Percentiles rank a stretch among this genome's conserved stretches.
These are phyloP conservation scores for Zaprionus davidi DNA, from an alignment of 1,140 invertebrate species.

Conservation along the genomic window DNA sequence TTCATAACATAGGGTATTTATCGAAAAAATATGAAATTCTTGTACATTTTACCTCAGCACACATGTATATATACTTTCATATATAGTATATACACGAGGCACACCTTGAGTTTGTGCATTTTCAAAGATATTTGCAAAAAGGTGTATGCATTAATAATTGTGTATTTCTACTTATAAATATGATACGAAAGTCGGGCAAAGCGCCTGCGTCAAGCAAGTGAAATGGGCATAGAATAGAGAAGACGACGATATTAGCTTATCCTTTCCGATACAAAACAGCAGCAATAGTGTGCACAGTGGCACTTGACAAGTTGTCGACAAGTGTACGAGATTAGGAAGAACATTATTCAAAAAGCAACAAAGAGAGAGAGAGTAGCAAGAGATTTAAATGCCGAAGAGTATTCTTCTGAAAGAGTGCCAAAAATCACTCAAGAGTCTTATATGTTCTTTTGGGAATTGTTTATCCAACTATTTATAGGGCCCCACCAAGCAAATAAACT, in stretches of 20 bases:
- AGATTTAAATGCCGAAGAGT: not conserved
- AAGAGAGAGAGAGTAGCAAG: not conserved
- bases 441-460: conserved; percentile 6
- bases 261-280: conserved; percentile 31
- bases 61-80: not conserved
- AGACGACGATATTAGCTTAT: conserved; percentile 15
- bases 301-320: conserved; percentile 59
- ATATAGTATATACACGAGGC: conserved; percentile 20
- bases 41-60: conserved; percentile 17
- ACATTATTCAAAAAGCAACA: conserved; percentile 60
- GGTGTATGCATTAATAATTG: conserved; percentile 61
- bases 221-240: conserved; percentile 35
- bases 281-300: conserved; percentile 14
- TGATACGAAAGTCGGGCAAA: conserved; percentile 54
- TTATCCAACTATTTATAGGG: conserved; percentile 55
- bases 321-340: conserved; percentile 56
- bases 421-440: conserved; percentile 52
- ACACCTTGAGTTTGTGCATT: conserved; percentile 56
- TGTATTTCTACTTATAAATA: conserved; percentile 75
- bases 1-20: conserved; percentile 4
- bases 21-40: conserved; percentile 24
- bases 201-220: conserved; percentile 53
- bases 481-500: conserved; percentile 27
- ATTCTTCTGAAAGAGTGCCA: conserved; percentile 13
- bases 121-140: conserved; percentile 34